Evolutionary conservation across 2,113 vertebrate genomes (phyloP), one percentile per base, ranked within the genome.

Genomic region (Gavia stellata): DNA sequence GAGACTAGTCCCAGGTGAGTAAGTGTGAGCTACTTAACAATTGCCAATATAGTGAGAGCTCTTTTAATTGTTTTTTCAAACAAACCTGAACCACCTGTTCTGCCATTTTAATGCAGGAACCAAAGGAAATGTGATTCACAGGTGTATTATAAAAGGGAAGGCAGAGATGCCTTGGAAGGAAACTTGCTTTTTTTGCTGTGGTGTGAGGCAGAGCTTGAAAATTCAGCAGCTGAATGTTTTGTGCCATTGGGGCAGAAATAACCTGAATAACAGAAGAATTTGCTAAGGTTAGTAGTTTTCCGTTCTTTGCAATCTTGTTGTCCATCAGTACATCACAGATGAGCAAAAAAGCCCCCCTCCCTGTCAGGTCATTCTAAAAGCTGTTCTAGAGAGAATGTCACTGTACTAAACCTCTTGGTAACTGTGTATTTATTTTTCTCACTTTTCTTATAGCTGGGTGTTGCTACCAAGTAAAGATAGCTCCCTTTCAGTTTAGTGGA

Each of bases 281-380:
- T 86, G 9, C 40, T 26, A 24, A 84, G 77, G 86, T 93, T 20
- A 63, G 80, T 75, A 13, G 12, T 14, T 93, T 86, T 63, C 10
- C 0, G 0, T 81, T 88, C 12, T 90, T 78, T 74, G 14, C 1
- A 13, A 17, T 24, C 0, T 0, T 29, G 7, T 29, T 77, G 10
- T 28, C 29, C 81, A 4, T 12, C 8, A 29, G 31, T 11, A 5
- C 1, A 1, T 2, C 2, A 11, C 0, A 53, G 38, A 19, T 21
- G 7, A 71, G 19, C 4, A 42, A 44, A 45, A 67, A 23, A 4
- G 0, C 2, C 3, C 0, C 1, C 16, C 4, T 83, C 11, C 5
- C 4, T 62, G 5, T 8, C 4, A 12, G 25, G 9, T 79, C 2
- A 7, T 49, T 82, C 34, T 2, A 18, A 44, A 81, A 34, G 14